These are phyloP conservation scores for Hemichromis elongatus DNA, from an alignment of 2,113 vertebrate genomes.

Conservation along the genomic window DNA sequence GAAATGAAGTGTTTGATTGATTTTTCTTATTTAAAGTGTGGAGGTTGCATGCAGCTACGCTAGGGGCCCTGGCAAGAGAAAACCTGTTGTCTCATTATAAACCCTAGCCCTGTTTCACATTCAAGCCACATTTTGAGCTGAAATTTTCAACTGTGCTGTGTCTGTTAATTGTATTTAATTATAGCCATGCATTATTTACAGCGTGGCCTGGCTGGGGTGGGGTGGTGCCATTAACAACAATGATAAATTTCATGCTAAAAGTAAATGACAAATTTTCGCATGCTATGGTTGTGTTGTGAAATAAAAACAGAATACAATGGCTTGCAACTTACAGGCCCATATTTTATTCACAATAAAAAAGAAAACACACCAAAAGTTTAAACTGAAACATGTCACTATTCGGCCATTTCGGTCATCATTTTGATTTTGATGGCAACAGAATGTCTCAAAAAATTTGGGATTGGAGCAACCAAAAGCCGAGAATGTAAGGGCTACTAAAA, in stretches of 20 bases:
- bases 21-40: slow-evolving; percentile 44
- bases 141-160: not conserved
- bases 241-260: not conserved
- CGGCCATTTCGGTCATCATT: no score
- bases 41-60: not conserved
- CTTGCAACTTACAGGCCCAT: not conserved
- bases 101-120: slow-evolving; percentile 8
- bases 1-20: slow-evolving; percentile 59
- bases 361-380: not conserved
- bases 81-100: slow-evolving; percentile 2
- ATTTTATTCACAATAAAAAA: not conserved
- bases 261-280: not conserved
- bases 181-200: not conserved
- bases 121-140: not conserved
- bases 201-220: not conserved
- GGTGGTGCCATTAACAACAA: not conserved
- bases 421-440: not conserved
- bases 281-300: not conserved
- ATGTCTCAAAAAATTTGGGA: not conserved
- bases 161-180: not conserved
- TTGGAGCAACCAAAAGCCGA: not conserved
- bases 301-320: not conserved
- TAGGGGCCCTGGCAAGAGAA: not conserved
- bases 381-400: not conserved
- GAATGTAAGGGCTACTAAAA: not conserved